Percentiles rank a stretch among this genome's conserved stretches.
phyloP scores from a whole-genome alignment of 2,888 invertebrate species.

The Apotomis betuletana region DNA sequence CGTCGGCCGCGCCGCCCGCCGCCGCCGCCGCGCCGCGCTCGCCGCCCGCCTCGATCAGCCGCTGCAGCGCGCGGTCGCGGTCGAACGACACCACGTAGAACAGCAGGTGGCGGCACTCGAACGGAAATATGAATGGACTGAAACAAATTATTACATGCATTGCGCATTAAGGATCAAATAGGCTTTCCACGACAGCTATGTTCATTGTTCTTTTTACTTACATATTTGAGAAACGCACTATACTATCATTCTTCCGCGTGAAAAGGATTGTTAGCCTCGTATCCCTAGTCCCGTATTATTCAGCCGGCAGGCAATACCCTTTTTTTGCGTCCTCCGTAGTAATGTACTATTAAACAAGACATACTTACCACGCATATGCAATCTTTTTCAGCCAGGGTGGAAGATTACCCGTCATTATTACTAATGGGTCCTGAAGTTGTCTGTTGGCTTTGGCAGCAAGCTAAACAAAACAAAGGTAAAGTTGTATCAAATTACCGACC shows the following conservation, averaged over 20 bases:
- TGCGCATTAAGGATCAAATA: too few relatives aligned
- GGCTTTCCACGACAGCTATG: too few relatives aligned
- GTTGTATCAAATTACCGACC: neutral
- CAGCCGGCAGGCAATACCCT: too few relatives aligned
- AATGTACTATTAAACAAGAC: too few relatives aligned
- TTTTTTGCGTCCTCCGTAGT: too few relatives aligned
- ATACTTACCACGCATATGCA: constrained; percentile 89
- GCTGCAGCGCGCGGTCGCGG: constrained; percentile 97
- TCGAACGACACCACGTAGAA: constrained; percentile 99
- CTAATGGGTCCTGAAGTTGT: constrained; percentile 98
- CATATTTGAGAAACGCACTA: too few relatives aligned
- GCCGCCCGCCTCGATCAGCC: constrained; percentile 95
- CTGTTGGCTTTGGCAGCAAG: constrained; percentile 98
- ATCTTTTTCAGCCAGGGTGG: constrained; percentile 98
- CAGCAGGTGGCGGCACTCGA: constrained; percentile 97
- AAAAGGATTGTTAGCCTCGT: too few relatives aligned
- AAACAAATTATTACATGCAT: constrained; percentile 16
- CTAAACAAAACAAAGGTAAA: constrained; percentile 50
- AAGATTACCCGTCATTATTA: constrained; percentile 99
- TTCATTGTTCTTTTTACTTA: too few relatives aligned
- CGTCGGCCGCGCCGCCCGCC: constrained; percentile 58
- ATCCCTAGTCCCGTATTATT: too few relatives aligned
- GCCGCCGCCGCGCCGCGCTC: constrained; percentile 85
- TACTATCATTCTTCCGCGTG: too few relatives aligned
- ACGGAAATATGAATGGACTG: constrained; percentile 98